These are phyloP conservation scores for Cliona cf. orientalis DNA, from an alignment of 37 sponge, comb jelly and placozoan species.

Conservation along the genomic window DNA sequence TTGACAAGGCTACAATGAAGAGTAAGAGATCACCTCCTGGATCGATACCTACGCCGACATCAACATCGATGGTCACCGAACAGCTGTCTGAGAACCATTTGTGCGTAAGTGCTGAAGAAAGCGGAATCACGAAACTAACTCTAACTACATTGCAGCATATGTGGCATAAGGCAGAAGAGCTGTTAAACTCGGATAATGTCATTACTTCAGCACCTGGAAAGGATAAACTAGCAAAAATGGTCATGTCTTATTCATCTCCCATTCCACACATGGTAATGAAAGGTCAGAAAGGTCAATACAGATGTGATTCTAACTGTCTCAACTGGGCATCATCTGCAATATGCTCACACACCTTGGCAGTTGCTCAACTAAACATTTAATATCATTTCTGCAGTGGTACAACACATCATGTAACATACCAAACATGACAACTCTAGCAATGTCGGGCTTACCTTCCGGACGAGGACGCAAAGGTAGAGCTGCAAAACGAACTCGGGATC, in stretches of 20 bases:
- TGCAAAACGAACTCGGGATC: slow-evolving; percentile 9
- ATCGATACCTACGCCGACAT: neutral
- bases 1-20: slow-evolving; percentile 17
- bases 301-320: slow-evolving; percentile 16
- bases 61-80: neutral
- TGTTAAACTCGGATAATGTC: neutral
- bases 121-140: slow-evolving; percentile 5
- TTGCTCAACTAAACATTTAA: slow-evolving; percentile 6
- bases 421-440: slow-evolving; percentile 19
- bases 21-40: neutral
- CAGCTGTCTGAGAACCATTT: neutral
- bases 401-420: neutral
- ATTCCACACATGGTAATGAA: slow-evolving; percentile 3
- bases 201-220: slow-evolving; percentile 29
- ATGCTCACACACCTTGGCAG: slow-evolving; percentile 36
- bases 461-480: slow-evolving; percentile 32
- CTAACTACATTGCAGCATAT: slow-evolving; percentile 8
- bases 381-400: slow-evolving; percentile 26
- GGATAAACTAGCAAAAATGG: slow-evolving; percentile 8
- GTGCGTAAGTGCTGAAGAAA: slow-evolving; percentile 8
- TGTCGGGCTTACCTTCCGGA: slow-evolving; percentile 21
- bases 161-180: slow-evolving; percentile 34
- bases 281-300: slow-evolving; percentile 1
- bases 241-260: slow-evolving; percentile 1
- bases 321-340: slow-evolving; percentile 28